Conservation (phyloP, 1,140 invertebrate genomes). For the Megalopta genalis region DNA sequence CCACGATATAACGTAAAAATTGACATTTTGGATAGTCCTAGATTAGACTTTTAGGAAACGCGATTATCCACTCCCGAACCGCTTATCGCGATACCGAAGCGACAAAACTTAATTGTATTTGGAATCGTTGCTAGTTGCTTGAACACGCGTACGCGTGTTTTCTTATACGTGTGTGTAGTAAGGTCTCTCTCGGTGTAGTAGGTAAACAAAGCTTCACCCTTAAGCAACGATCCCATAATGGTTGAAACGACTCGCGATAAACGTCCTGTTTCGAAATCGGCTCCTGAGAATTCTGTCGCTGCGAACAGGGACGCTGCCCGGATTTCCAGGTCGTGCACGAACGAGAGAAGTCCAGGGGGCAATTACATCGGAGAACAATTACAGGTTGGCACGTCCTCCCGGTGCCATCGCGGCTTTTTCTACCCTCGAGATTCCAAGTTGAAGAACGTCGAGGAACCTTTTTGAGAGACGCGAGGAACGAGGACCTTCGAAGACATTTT, state of each 20-base stretch:
- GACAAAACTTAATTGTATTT: too few relatives aligned
- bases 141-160: too few relatives aligned
- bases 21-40: too few relatives aligned
- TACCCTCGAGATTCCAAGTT: constrained; percentile 61
- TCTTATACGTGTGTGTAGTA: too few relatives aligned
- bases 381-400: constrained; percentile 71
- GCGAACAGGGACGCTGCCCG: neutral
- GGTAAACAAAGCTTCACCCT: neutral
- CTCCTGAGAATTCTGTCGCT: constrained; percentile 21
- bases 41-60: too few relatives aligned
- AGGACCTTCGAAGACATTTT: constrained; percentile 26
- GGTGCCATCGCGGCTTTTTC: constrained; percentile 68
- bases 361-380: constrained; percentile 75
- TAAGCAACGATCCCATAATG: constrained; percentile 17
- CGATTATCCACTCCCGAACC: too few relatives aligned
- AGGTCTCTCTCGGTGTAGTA: too few relatives aligned
- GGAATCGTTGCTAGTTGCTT: too few relatives aligned
- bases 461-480: constrained; percentile 29
- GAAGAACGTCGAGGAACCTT: constrained; percentile 58
- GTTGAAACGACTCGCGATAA: constrained; percentile 23
- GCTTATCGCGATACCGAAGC: too few relatives aligned
- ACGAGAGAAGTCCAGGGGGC: constrained; percentile 39
- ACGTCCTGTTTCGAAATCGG: constrained; percentile 38
- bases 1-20: too few relatives aligned
- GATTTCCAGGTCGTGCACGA: constrained; percentile 45